Conservation (phyloP, 30 jellyfish, hydroid and myxozoan genomes). For the Chrysaora quinquecirrha region DNA sequence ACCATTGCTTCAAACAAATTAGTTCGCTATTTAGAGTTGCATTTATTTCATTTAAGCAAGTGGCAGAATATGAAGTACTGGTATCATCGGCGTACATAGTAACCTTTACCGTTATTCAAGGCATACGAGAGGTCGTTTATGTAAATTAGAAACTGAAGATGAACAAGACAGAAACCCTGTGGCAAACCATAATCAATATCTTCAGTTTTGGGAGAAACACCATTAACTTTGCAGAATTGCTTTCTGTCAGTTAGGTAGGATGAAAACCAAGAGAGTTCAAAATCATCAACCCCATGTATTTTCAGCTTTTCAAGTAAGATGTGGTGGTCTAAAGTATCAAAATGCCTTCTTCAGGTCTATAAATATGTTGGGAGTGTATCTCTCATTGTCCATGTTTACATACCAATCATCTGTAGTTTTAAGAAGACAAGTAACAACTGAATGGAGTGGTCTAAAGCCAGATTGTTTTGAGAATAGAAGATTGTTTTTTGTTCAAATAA, state of each 20-base stretch:
- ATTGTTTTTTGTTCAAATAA: too few species aligned
- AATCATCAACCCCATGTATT: background rate
- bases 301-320: background rate
- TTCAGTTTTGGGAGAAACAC: conserved; percentile 13
- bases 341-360: too few species aligned
- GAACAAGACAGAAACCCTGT: conserved; percentile 20
- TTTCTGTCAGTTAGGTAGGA: conserved; percentile 11
- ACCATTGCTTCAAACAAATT: too few species aligned
- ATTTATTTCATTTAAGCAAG: too few species aligned
- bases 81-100: conserved; percentile 26
- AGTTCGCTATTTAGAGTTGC: too few species aligned
- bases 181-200: conserved; percentile 22
- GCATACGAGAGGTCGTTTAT: conserved; percentile 32
- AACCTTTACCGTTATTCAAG: conserved; percentile 6
- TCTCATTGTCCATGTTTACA: too few species aligned
- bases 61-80: background rate
- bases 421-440: too few species aligned
- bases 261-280: conserved; percentile 12
- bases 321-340: too few species aligned
- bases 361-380: too few species aligned
- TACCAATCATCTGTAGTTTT: too few species aligned
- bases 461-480: too few species aligned
- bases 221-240: conserved; percentile 31
- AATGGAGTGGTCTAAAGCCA: too few species aligned
- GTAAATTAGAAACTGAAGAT: conserved; percentile 7